Conservation (phyloP, 2,888 invertebrate genomes). For the Sarcophaga variegata region DNA sequence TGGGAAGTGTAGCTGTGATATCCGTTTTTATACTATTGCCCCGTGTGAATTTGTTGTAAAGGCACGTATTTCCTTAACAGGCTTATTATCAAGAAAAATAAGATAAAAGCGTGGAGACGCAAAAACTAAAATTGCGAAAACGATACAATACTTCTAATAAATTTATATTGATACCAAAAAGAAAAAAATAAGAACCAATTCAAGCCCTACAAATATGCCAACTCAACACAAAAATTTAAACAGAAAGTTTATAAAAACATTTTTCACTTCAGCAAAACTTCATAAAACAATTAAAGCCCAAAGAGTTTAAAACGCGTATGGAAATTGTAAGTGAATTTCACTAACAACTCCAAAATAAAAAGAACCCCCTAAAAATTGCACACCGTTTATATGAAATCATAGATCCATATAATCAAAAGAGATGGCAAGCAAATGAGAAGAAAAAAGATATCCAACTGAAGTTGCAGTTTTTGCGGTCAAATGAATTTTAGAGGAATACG, state of each 20-base stretch:
- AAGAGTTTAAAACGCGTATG: slow-evolving; percentile 18
- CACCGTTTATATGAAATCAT: slow-evolving; percentile 39
- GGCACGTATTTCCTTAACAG: too few species aligned
- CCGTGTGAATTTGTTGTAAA: too few species aligned
- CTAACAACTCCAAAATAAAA: slow-evolving; percentile 11
- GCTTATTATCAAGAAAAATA: too few species aligned
- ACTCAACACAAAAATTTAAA: too few species aligned
- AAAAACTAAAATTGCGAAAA: too few species aligned
- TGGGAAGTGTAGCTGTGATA: too few species aligned
- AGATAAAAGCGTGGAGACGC: too few species aligned
- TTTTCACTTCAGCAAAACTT: slow-evolving; percentile 3
- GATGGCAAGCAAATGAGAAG: neutral
- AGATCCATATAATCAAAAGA: slow-evolving; percentile 26
- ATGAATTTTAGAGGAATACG: slow-evolving; percentile 38
- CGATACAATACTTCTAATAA: too few species aligned
- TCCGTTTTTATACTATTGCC: too few species aligned
- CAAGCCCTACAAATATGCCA: too few species aligned
- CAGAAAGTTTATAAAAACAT: neutral
- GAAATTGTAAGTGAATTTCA: neutral
- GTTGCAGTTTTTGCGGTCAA: slow-evolving; percentile 53
- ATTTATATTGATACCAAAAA: too few species aligned
- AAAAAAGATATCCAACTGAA: neutral
- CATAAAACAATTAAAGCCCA: slow-evolving; percentile 29
- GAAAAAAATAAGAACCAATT: too few species aligned
- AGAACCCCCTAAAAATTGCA: neutral